Evolutionary conservation across 2,888 invertebrate genomes (phyloP), one percentile per base, ranked within the genome.

Genomic region (Dynastes maya): DNA sequence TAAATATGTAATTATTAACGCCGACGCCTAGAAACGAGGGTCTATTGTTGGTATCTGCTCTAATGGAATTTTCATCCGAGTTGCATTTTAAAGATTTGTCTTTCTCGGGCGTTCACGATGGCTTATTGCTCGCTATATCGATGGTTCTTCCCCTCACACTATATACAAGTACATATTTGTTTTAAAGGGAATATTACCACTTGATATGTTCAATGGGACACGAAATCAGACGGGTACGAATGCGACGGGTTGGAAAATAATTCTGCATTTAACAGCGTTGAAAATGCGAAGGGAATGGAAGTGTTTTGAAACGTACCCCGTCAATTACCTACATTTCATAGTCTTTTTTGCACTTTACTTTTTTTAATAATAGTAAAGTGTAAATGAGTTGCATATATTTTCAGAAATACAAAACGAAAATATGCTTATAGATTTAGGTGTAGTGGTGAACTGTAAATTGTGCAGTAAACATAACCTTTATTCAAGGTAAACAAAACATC

Each of bases 31-130:
- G 68, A 27, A n/a, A 29, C 68, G 4, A 16, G 51, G 29, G 51
- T 58, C 72, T 11, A 55, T 58, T 72, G 55, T 72, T 40, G 27
- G 27, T 72, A 72, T 58, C 72, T 40, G 22, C 58, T 58, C 72
- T 72, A 72, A 72, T 72, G 72, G 72, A 72, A 72, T 72, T 61
- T 58, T 72, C 72, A 72, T 72, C 58, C 40, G 72, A 58, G 58
- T 72, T 72, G 58, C 72, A 58, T 61, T 72, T 72, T 58, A 72
- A 72, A 72, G 72, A 72, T 72, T 58, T 58, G 72, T 72, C 55
- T 37, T 37, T 22, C 58, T 40, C 55, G 3, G 22, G 8, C 22
- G 16, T 37, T 11, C 58, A 58, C 29, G 58, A 72, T 72, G 37
- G 72, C 58, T 58, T 72, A 72, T 58, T 58, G 58, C 70, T 55